phyloP scores from a whole-genome alignment of 2,888 invertebrate species.

The Andricus quercusramuli region DNA sequence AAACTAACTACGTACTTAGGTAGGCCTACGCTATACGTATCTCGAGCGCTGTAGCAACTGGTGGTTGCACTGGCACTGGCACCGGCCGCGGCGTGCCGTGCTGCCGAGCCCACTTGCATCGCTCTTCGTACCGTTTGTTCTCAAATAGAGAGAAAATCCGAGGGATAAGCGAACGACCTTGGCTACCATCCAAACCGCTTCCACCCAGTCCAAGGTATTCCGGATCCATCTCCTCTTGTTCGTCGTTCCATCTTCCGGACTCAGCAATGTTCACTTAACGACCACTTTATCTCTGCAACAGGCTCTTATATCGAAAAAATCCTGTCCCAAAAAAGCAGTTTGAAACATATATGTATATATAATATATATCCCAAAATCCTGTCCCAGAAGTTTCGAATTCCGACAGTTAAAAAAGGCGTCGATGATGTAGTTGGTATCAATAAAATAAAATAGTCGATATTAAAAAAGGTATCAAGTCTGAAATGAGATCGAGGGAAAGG shows the following conservation, averaged over 20 bases:
- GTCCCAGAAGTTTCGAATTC: background rate
- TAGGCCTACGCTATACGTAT: constrained; percentile 71
- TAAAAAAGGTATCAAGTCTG: background rate
- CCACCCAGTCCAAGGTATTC: constrained; percentile 47
- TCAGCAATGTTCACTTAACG: constrained; percentile 33
- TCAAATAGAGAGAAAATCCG: constrained; percentile 77
- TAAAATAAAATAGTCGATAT: background rate
- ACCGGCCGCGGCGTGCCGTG: constrained; percentile 61
- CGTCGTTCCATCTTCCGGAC: constrained; percentile 31
- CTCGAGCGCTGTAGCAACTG: constrained; percentile 75
- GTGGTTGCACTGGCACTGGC: constrained; percentile 76
- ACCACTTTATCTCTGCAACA: constrained; percentile 15
- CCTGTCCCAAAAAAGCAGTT: background rate
- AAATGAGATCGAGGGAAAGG: background rate
- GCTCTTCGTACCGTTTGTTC: constrained; percentile 75
- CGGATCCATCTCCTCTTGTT: constrained; percentile 41
- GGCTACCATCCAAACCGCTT: constrained; percentile 72
- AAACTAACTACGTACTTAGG: constrained; percentile 74
- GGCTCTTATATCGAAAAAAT: background rate
- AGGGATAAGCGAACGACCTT: constrained; percentile 71
- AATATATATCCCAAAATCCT: background rate
- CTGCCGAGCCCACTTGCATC: constrained; percentile 73
- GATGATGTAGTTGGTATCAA: background rate
- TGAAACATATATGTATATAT: no score
- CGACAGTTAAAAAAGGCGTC: background rate